Conservation (phyloP, 2,113 vertebrate genomes). For the Podarcis cretensis region DNA sequence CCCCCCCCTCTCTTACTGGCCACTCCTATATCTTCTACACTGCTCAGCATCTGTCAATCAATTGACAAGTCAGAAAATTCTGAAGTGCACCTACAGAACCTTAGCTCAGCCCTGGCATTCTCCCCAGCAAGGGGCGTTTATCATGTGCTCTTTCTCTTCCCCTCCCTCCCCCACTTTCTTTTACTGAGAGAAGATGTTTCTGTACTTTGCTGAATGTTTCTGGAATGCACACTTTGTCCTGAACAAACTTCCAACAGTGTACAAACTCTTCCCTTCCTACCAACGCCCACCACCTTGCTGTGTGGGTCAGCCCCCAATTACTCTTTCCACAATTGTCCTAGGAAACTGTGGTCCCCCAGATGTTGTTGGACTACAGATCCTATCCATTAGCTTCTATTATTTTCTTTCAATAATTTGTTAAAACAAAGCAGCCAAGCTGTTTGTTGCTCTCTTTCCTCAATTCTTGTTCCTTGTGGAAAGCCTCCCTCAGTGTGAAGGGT, state of each 20-base stretch:
- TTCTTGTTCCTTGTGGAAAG: slow-evolving; percentile 12
- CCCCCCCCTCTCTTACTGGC: not conserved
- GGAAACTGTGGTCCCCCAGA: not conserved
- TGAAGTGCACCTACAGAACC: not conserved
- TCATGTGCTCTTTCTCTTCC: not conserved
- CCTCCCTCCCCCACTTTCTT: not conserved
- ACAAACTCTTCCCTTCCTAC: not conserved
- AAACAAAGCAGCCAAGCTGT: not conserved
- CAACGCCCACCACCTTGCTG: not conserved
- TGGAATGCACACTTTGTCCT: not conserved
- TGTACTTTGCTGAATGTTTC: not conserved
- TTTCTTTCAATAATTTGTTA: slow-evolving; percentile 15
- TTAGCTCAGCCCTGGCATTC: not conserved
- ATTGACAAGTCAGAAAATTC: not conserved
- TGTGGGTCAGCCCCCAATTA: not conserved
- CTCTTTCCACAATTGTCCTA: not conserved
- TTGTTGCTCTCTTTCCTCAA: slow-evolving; percentile 23
- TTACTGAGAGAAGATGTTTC: not conserved
- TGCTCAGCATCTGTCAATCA: not conserved
- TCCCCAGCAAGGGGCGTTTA: not conserved
- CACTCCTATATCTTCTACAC: not conserved
- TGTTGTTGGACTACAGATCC: too few relatives aligned
- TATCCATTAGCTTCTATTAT: too few relatives aligned
- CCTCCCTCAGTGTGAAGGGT: not conserved
- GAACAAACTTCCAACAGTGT: not conserved